Conservation (phyloP, 2,113 vertebrate species). For the Ancistrus triradiatus region DNA sequence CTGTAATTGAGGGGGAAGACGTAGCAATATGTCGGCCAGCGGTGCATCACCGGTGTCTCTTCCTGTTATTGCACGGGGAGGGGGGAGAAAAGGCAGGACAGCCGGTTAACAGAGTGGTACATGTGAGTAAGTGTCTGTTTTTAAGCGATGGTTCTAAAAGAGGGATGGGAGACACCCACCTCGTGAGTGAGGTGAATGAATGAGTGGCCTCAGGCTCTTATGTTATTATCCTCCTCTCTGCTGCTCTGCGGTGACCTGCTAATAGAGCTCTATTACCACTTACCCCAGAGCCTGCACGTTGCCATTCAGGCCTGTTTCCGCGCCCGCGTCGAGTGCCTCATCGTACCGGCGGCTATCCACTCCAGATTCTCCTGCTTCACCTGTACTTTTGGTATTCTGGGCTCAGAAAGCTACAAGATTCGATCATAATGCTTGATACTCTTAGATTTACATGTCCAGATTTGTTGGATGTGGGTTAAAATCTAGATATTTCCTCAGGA, state of each 20-base stretch:
- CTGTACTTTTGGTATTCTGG: constrained; percentile 42
- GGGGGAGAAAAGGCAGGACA: not conserved
- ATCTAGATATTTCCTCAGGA: too few species aligned
- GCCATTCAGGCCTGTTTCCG: constrained; percentile 50
- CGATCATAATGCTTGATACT: constrained; percentile 64
- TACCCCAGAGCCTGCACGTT: constrained; percentile 48
- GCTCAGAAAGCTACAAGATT: constrained; percentile 62
- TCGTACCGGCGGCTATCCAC: constrained; percentile 61
- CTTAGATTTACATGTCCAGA: too few species aligned
- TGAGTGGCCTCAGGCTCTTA: constrained; percentile 36
- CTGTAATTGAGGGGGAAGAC: constrained; percentile 15
- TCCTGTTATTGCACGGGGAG: not conserved
- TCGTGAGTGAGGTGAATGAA: constrained; percentile 34
- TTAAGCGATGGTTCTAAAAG: constrained; percentile 32
- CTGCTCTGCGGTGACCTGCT: constrained; percentile 43
- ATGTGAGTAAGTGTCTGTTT: constrained; percentile 27
- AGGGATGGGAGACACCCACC: constrained; percentile 33
- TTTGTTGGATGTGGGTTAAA: too few species aligned
- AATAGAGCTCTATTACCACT: constrained; percentile 49
- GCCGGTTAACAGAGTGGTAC: constrained; percentile 11
- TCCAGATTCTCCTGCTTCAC: constrained; percentile 56
- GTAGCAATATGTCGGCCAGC: not conserved
- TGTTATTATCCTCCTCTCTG: constrained; percentile 41
- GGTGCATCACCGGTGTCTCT: not conserved
- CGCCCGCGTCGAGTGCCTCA: constrained; percentile 61